Evolutionary conservation across 1,140 invertebrate genomes (phyloP).

Genomic region (Micrasema longulum): DNA sequence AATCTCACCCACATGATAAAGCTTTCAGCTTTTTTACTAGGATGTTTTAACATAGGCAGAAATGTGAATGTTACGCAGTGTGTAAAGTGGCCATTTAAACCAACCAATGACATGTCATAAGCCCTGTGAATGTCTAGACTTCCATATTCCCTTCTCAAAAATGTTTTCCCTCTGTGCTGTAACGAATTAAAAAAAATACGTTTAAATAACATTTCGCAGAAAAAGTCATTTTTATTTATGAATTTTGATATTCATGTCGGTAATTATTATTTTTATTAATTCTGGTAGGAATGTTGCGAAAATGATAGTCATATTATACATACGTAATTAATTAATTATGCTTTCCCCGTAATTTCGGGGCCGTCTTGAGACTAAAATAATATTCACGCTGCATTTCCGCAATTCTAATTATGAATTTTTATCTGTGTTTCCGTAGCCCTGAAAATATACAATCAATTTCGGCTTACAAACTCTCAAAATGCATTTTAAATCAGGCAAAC

Average conservation of each 20-base stretch:
- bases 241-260: background rate
- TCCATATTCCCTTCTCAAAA: too few relatives aligned
- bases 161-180: too few relatives aligned
- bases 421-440: conserved; percentile 28
- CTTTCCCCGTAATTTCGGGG: conserved; percentile 14
- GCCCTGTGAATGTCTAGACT: too few relatives aligned
- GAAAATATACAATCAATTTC: conserved; percentile 18
- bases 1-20: too few relatives aligned
- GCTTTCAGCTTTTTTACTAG: too few relatives aligned
- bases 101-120: too few relatives aligned
- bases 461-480: background rate
- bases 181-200: too few relatives aligned
- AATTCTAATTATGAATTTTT: conserved; percentile 9
- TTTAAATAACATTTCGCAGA: too few relatives aligned
- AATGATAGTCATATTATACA: background rate
- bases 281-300: background rate
- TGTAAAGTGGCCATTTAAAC: too few relatives aligned
- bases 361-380: conserved; percentile 8
- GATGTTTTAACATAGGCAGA: too few relatives aligned
- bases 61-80: too few relatives aligned
- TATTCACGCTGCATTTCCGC: conserved; percentile 23
- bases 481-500: background rate
- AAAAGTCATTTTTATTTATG: too few relatives aligned
- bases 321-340: conserved; percentile 7
- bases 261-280: background rate